A percentile compares a stretch with the other conserved stretches of the same genome.
These are phyloP conservation scores for Scomber scombrus DNA, from an alignment of 2,113 vertebrate genomes.

Conservation along the genomic window DNA sequence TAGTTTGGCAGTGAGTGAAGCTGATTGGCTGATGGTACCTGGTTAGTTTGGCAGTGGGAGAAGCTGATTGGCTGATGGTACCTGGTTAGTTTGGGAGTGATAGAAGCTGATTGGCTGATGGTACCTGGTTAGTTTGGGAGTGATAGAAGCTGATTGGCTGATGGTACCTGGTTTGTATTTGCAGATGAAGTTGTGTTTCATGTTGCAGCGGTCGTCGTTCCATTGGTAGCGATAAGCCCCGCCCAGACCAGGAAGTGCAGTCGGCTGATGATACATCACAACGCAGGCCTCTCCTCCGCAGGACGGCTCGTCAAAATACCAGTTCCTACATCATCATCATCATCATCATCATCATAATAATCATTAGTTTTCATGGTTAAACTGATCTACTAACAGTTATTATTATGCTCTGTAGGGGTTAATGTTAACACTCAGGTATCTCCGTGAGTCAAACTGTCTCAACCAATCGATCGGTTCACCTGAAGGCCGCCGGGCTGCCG, in stretches of 20 bases:
- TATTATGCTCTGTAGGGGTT: too few relatives aligned
- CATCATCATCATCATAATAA: neutral
- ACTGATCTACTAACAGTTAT: too few relatives aligned
- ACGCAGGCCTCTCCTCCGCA: constrained; percentile 98
- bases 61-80: too few relatives aligned
- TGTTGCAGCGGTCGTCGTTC: constrained; percentile 98
- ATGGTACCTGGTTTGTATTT: constrained; percentile 91
- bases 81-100: neutral
- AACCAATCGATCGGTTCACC: too few relatives aligned
- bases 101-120: neutral
- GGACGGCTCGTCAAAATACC: constrained; percentile 97
- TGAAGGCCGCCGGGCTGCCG: constrained; percentile 88
- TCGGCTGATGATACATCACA: constrained; percentile 98
- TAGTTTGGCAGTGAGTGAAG: too few relatives aligned
- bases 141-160: neutral
- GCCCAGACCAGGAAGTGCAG: constrained; percentile 91
- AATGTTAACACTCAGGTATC: too few relatives aligned
- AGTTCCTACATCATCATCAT: constrained; percentile 87
- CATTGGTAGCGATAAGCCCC: constrained; percentile 96
- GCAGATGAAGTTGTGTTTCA: constrained; percentile 99
- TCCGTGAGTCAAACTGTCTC: too few relatives aligned
- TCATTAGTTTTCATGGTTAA: too few relatives aligned
- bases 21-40: too few relatives aligned
- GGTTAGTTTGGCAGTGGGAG: too few relatives aligned
- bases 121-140: too few relatives aligned